These are phyloP conservation scores for Sylvicola fuscatus DNA, from an alignment of 2,888 invertebrate genomes.

Conservation along the genomic window DNA sequence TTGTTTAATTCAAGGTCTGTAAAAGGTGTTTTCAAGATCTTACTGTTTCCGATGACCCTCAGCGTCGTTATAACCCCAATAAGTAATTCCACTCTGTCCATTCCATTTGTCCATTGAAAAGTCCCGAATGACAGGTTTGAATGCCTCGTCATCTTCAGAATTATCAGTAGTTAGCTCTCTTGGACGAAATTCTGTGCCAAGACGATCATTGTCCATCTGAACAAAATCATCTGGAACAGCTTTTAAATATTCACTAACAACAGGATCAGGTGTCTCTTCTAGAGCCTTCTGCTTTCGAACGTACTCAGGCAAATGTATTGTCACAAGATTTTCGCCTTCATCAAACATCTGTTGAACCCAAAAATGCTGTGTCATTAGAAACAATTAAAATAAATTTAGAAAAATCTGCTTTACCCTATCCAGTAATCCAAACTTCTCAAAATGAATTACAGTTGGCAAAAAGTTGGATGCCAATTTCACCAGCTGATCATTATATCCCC, in stretches of 20 bases:
- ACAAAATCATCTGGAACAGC: conserved; percentile 19
- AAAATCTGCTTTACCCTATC: conserved; percentile 44
- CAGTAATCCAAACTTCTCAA: conserved; percentile 57
- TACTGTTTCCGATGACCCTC: neutral
- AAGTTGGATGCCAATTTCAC: conserved; percentile 45
- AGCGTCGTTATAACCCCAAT: conserved; percentile 37
- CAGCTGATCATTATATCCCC: conserved; percentile 63
- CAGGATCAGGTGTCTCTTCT: conserved; percentile 9
- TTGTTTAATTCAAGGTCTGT: neutral
- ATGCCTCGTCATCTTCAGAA: neutral
- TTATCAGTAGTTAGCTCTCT: conserved; percentile 15
- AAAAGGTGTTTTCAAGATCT: neutral
- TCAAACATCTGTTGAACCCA: conserved; percentile 46
- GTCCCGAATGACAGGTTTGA: conserved; percentile 10
- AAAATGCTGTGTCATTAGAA: conserved; percentile 4
- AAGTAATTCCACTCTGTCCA: conserved; percentile 37
- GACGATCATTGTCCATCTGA: conserved; percentile 20
- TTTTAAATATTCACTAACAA: conserved; percentile 13
- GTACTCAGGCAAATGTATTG: conserved; percentile 27
- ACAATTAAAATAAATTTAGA: conserved; percentile 5
- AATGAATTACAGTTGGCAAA: conserved; percentile 61
- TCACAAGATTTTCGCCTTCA: conserved; percentile 35
- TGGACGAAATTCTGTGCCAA: conserved; percentile 13
- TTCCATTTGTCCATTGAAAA: conserved; percentile 43
- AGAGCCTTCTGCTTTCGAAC: conserved; percentile 2